Base-by-base conservation (phyloP, 2,797 vertebrate genomes). In the Eptatretus atami region DNA sequence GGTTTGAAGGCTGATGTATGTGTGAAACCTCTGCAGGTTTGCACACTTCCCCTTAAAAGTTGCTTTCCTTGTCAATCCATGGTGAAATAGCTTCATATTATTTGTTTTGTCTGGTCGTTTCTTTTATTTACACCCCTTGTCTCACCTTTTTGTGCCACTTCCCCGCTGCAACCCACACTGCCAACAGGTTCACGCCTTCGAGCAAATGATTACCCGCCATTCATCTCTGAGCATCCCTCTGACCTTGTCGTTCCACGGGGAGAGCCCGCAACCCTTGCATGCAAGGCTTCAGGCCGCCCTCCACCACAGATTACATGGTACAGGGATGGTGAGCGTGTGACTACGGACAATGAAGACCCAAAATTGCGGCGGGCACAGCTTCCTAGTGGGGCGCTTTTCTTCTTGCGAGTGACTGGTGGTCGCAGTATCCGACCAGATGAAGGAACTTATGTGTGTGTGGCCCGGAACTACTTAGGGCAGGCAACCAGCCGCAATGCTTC, bases 181-280 rank as follows among this genome's bases (percentile, higher is more conserved):
- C 31, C 31, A 44, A 4, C 57, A 61, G 57, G 57, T 24, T 61
- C 57, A n/a, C 57, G 57, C 11, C 57, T 61, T 9, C 57, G 57
- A n/a, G 15, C 15, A 24, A 24, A 61, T n/a, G 57, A 61, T 24
- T 61, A n/a, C 24, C 57, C 57, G 57, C 57, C 57, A 2, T 24
- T n/a, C 9, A 61, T 61, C 57, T 10, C 57, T 24, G 57, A 61
- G 57, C 57, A 61, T 12, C 57, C 57, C 9, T 61, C 57, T 11
- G 57, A 61, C 57, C 57, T 61, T n/a, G 24, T 61, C 31, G 57
- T 61, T n/a, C 24, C 57, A 24, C 57, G 57, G 15, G 57, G 57
- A n/a, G 57, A 61, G 57, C 57, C 57, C 9, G 57, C 57, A 10
- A 61, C 57, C 9, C 57, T 61, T 11, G 24, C 15, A 9, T 61